Conservation (phyloP, 2,797 vertebrate genomes). For the Margarornis squamiger region DNA sequence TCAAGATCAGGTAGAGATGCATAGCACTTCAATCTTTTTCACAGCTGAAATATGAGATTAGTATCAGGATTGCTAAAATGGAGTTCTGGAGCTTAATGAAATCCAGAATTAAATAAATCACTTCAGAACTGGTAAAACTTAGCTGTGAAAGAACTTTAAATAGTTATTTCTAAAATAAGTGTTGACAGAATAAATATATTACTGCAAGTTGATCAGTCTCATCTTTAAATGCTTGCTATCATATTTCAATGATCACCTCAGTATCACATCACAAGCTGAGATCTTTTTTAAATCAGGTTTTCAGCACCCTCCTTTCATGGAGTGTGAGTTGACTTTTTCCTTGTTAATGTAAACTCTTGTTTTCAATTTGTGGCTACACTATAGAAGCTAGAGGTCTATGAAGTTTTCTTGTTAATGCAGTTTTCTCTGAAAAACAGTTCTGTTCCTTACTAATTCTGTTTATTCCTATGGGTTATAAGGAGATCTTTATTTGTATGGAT, state of each 20-base stretch:
- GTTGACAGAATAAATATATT: neutral
- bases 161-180: neutral
- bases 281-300: neutral
- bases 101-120: conserved; percentile 13
- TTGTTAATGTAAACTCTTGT: neutral
- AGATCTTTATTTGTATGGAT: neutral
- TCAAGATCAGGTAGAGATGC: neutral
- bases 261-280: neutral
- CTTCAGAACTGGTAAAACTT: neutral
- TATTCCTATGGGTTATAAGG: neutral
- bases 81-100: neutral
- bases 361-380: neutral
- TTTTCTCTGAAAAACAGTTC: neutral
- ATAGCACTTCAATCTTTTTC: neutral
- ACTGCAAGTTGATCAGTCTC: neutral
- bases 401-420: neutral
- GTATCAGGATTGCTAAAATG: neutral
- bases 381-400: neutral
- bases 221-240: neutral
- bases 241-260: neutral
- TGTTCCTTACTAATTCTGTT: neutral
- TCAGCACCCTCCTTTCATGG: neutral
- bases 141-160: neutral
- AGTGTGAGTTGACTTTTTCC: neutral
- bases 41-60: neutral